phyloP scores from a whole-genome alignment of 2,113 vertebrate genomes.

The Terrapene triunguis region DNA sequence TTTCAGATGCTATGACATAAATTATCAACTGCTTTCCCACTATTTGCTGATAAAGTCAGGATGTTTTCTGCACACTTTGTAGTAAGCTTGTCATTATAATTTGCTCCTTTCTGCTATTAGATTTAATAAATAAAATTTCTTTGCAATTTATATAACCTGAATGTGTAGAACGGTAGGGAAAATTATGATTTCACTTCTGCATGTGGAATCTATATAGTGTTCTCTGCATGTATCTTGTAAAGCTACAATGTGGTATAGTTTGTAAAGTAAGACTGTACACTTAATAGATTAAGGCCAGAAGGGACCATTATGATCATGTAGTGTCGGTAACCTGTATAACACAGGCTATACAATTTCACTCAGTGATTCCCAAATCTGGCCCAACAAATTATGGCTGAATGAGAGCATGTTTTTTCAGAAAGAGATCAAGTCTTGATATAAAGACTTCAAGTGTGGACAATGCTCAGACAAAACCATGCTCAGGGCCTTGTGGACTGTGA shows the following conservation, averaged over 20 bases:
- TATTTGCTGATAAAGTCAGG: slow-evolving; percentile 64
- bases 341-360: background rate
- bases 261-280: background rate
- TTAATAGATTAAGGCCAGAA: background rate
- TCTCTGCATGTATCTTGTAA: slow-evolving; percentile 38
- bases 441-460: background rate
- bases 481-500: rapidly evolving
- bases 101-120: slow-evolving; percentile 29
- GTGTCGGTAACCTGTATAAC: background rate
- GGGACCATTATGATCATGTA: background rate
- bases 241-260: background rate
- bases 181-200: slow-evolving; percentile 71
- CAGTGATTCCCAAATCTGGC: background rate
- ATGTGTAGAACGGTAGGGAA: slow-evolving; percentile 72
- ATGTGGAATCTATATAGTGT: slow-evolving; percentile 65
- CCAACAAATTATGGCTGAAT: background rate
- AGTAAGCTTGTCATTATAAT: slow-evolving; percentile 42
- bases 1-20: slow-evolving; percentile 69
- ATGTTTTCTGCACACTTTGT: slow-evolving; percentile 46
- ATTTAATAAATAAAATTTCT: slow-evolving; percentile 73
- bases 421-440: background rate
- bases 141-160: slow-evolving; percentile 51
- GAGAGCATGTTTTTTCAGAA: background rate
- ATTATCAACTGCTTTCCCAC: slow-evolving; percentile 71
- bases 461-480: background rate